These are phyloP conservation scores for Agonopterix subpropinquella DNA, from an alignment of 2,888 invertebrate species.

Conservation along the genomic window DNA sequence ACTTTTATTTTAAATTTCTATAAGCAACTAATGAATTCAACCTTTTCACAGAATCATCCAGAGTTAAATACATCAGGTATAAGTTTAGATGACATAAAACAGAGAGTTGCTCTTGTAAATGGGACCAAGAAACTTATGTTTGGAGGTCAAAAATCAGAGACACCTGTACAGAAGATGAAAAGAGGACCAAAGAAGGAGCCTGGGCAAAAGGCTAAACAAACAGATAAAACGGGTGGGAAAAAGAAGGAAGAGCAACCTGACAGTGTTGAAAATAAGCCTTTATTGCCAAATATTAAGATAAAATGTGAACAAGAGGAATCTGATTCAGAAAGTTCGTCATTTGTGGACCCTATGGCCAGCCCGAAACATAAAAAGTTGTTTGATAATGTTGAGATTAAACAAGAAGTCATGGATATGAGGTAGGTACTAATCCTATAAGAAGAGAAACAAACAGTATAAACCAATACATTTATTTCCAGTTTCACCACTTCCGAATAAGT, in stretches of 20 bases:
- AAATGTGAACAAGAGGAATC: slow-evolving; percentile 61
- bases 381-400: slow-evolving; percentile 52
- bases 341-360: slow-evolving; percentile 59
- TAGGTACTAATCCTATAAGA: slow-evolving; percentile 11
- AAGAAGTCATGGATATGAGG: slow-evolving; percentile 48
- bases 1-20: too few relatives aligned
- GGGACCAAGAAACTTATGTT: slow-evolving; percentile 68
- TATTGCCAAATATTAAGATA: slow-evolving; percentile 59
- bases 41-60: slow-evolving; percentile 77
- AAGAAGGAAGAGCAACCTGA: slow-evolving; percentile 51
- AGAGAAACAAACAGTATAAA: too few relatives aligned
- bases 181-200: slow-evolving; percentile 51
- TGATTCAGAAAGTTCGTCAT: slow-evolving; percentile 68
- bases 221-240: slow-evolving; percentile 32
- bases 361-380: slow-evolving; percentile 56
- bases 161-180: slow-evolving; percentile 43
- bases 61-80: slow-evolving; percentile 87
- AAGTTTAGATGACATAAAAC: slow-evolving; percentile 76
- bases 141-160: slow-evolving; percentile 53
- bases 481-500: too few relatives aligned
- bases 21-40: background rate
- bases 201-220: slow-evolving; percentile 31
- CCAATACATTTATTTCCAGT: too few relatives aligned
- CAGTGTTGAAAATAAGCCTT: slow-evolving; percentile 44
- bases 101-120: slow-evolving; percentile 73